Evolutionary conservation across 2,888 invertebrate species (phyloP).

Genomic region (Scelioninae gen. 2): DNA sequence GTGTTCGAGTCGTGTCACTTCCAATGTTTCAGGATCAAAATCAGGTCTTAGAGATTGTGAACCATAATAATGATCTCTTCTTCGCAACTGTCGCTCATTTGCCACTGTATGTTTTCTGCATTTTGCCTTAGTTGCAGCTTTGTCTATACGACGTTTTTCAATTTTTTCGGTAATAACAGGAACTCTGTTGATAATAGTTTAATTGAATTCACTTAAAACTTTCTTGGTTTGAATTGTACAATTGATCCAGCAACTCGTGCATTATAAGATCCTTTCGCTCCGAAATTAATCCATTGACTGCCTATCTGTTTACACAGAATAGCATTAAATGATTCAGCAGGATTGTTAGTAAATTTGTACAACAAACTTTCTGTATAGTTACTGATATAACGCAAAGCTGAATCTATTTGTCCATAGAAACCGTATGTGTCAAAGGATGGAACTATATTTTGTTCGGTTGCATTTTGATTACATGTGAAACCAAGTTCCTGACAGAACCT

Average conservation of each 20-base stretch:
- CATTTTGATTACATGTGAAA: neutral
- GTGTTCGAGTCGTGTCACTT: too few species aligned
- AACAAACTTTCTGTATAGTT: slow-evolving; percentile 26
- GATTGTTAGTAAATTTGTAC: slow-evolving; percentile 30
- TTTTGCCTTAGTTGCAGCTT: neutral
- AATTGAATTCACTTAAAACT: neutral
- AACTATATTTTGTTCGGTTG: neutral
- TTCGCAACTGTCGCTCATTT: too few species aligned
- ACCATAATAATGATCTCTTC: slow-evolving; percentile 8
- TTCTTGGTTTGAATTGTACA: slow-evolving; percentile 25
- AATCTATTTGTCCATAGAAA: slow-evolving; percentile 11
- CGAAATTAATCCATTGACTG: slow-evolving; percentile 41
- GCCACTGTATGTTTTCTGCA: too few species aligned
- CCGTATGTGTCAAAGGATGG: slow-evolving; percentile 2
- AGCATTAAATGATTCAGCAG: slow-evolving; percentile 32
- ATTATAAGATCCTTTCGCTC: slow-evolving; percentile 22
- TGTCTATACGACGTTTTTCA: neutral
- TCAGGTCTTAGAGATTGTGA: too few species aligned
- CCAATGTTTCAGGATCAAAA: too few species aligned
- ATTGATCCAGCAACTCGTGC: slow-evolving; percentile 16
- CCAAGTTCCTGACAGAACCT: neutral
- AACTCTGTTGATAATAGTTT: neutral
- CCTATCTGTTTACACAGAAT: slow-evolving; percentile 38
- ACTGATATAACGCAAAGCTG: slow-evolving; percentile 13
- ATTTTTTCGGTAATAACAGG: slow-evolving; percentile 1